These are phyloP conservation scores for Stegodyphus dumicola DNA, from an alignment of 1,140 invertebrate genomes.

Conservation along the genomic window DNA sequence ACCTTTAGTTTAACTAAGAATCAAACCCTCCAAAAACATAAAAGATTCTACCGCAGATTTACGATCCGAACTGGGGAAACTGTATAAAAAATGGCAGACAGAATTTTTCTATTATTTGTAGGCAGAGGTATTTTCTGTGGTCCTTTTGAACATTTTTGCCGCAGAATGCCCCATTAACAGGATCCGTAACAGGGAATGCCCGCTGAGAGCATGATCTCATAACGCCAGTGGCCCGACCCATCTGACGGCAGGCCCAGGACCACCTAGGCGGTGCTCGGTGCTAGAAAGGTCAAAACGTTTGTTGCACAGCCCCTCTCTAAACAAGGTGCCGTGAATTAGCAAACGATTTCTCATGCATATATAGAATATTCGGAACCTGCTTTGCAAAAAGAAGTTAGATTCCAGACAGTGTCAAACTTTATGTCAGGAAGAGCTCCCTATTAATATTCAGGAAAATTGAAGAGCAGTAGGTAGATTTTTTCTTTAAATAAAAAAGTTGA, in stretches of 20 bases:
- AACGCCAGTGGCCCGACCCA: neutral
- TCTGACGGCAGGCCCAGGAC: constrained; percentile 3
- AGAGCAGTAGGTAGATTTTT: no score
- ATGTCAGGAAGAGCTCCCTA: no score
- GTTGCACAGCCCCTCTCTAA: neutral
- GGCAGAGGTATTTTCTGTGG: neutral
- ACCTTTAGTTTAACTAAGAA: no score
- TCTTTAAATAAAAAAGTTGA: no score
- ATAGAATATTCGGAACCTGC: no score
- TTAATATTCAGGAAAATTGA: no score
- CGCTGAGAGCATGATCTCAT: constrained; percentile 23
- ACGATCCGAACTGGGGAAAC: no score
- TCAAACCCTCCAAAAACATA: no score
- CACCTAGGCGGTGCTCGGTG: constrained; percentile 6
- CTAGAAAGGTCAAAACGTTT: constrained; percentile 17
- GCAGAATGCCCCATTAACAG: constrained; percentile 16
- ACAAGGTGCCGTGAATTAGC: neutral
- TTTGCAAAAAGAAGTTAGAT: no score
- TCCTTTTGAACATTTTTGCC: constrained; percentile 10
- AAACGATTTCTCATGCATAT: neutral
- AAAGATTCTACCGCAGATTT: no score
- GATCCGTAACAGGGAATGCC: constrained; percentile 12
- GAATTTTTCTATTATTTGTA: constrained; percentile 4
- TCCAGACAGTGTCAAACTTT: no score
- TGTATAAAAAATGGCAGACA: no score